Conservation (phyloP, 2,113 vertebrate species). For the Urocynchramus pylzowi region DNA sequence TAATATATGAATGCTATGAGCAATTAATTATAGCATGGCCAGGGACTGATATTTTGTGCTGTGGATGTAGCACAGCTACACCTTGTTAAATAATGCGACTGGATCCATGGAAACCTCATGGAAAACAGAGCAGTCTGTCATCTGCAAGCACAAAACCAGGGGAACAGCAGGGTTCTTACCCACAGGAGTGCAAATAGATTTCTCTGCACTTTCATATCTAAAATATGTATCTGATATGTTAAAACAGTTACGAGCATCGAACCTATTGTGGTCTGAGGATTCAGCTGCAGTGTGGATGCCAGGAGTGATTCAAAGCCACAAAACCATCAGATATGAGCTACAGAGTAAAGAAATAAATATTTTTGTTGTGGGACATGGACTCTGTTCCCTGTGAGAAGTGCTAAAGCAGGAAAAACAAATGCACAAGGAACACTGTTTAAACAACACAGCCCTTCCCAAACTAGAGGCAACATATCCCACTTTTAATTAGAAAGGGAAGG, state of each 20-base stretch:
- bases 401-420: not conserved
- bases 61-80: not conserved
- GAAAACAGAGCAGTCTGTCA: not conserved
- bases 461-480: not conserved
- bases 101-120: not conserved
- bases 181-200: not conserved
- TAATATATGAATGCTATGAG: not conserved
- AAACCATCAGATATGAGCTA: not conserved
- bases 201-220: constrained; percentile 3
- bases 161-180: not conserved
- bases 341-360: not conserved
- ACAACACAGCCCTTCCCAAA: constrained; percentile 41
- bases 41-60: not conserved
- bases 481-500: not conserved
- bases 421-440: not conserved
- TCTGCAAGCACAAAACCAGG: not conserved
- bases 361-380: not conserved
- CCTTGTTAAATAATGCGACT: not conserved
- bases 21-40: not conserved
- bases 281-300: not conserved
- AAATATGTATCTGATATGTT: not conserved
- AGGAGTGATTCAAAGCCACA: constrained; percentile 21
- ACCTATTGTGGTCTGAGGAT: not conserved
- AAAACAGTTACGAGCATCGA: not conserved
- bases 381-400: not conserved